Base-by-base conservation (phyloP, 2,113 vertebrate genomes). In the Phycodurus eques region DNA sequence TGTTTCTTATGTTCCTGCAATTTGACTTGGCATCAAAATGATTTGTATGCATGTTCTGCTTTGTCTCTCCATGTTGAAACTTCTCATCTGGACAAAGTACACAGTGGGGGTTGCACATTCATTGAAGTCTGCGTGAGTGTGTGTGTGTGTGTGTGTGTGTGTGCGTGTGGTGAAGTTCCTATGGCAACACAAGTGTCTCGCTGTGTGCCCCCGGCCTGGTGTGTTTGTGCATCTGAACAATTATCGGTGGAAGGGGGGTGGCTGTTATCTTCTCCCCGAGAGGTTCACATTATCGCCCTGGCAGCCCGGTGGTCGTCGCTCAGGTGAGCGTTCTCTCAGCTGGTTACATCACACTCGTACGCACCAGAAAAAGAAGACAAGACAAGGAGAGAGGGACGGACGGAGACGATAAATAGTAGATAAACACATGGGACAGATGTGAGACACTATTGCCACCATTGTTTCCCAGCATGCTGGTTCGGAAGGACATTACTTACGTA, bases 261-360 rank as follows among this genome's bases (percentile, higher is more conserved):
- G 51, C 70, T 71, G 83, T 87, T 85, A 87, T 89, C 85, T 85
- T 68, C 67, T 70, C 57, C 71, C 67, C 53, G 72, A 71, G 63
- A 81, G 77, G 79, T 80, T 84, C 86, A 80, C 76, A 84, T 80
- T 86, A 83, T 80, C 74, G 70, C 88, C 75, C 67, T 76, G 80
- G 74, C 86, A 80, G 85, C 76, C 39, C 72, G 70, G 39, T 86
- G 83, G 78, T 72, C 69, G 68, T 35, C 73, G 77, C 80, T 88
- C 82, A 81, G 83, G 80, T 81, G 73, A 84, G 67, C 51, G 19
- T 57, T 75, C 67, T 39, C 68, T 33, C 69, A 76, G 73, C 71
- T 68, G 57, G 73, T 71, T 80, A 71, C 70, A 71, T 77, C 80
- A 74, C 44, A 51, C 63, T 78, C 44, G 42, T 63, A 33, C 39